Evolutionary conservation across 2,797 vertebrate genomes (phyloP).

Genomic region (Dendrocincla fuliginosa): DNA sequence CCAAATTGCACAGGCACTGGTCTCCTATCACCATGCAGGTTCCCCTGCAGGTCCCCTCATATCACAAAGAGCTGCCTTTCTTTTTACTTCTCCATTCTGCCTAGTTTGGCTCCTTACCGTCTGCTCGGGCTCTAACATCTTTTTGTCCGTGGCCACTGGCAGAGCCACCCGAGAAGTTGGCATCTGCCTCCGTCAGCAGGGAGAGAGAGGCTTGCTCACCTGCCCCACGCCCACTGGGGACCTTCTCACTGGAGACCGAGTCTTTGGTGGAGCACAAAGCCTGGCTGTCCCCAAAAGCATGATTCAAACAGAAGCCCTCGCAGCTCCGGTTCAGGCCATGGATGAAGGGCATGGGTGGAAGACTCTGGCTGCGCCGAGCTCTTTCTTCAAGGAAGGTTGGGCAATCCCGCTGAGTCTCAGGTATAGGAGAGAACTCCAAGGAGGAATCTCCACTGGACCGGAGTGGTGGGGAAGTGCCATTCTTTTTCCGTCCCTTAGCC

Average conservation of each 20-base stretch:
- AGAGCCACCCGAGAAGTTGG: constrained; percentile 53
- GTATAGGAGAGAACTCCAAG: constrained; percentile 87
- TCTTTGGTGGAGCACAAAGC: constrained; percentile 34
- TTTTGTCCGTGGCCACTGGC: constrained; percentile 68
- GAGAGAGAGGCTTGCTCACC: constrained; percentile 64
- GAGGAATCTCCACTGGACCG: constrained; percentile 84
- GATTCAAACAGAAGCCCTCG: constrained; percentile 69
- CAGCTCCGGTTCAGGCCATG: constrained; percentile 82
- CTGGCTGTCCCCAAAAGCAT: constrained; percentile 30
- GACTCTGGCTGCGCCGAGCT: constrained; percentile 76
- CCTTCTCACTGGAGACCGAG: constrained; percentile 15
- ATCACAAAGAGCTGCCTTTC: not conserved
- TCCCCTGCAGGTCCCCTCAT: not conserved
- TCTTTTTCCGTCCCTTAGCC: constrained; percentile 87
- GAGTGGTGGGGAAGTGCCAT: constrained; percentile 76
- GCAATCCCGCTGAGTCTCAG: constrained; percentile 75
- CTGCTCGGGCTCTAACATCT: constrained; percentile 76
- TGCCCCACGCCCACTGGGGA: constrained; percentile 55
- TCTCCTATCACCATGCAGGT: not conserved
- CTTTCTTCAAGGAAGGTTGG: constrained; percentile 53
- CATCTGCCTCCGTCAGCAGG: constrained; percentile 65
- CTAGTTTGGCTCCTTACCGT: constrained; percentile 71
- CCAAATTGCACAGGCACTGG: not conserved
- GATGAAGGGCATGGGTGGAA: constrained; percentile 78
- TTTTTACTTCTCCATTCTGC: not conserved